These are phyloP conservation scores for Drosophila tani DNA, from an alignment of 1,140 invertebrate genomes.

Conservation along the genomic window DNA sequence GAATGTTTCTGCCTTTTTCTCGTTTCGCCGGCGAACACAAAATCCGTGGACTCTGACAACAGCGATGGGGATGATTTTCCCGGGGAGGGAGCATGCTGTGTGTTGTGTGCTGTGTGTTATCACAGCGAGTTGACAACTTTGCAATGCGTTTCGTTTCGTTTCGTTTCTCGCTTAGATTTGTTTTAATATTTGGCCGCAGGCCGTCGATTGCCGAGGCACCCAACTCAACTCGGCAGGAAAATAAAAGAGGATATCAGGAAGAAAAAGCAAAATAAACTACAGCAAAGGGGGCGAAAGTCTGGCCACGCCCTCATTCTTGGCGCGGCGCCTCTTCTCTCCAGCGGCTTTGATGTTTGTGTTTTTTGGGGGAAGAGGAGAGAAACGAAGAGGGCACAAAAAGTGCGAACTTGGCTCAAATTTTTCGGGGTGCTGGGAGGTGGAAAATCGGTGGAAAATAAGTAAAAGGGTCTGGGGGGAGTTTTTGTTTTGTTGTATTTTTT, in stretches of 20 bases:
- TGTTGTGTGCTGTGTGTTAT: slow-evolving; percentile 57
- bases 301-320: slow-evolving; percentile 40
- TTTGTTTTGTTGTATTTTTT: neutral
- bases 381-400: slow-evolving; percentile 32
- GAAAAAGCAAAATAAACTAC: slow-evolving; percentile 26
- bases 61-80: neutral
- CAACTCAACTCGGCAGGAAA: slow-evolving; percentile 37
- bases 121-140: slow-evolving; percentile 78
- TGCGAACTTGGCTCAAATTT: slow-evolving; percentile 70
- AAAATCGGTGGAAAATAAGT: slow-evolving; percentile 33
- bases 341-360: slow-evolving; percentile 64
- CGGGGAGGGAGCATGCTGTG: neutral
- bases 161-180: slow-evolving; percentile 74
- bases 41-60: slow-evolving; percentile 24
- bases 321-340: slow-evolving; percentile 21
- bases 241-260: slow-evolving; percentile 19
- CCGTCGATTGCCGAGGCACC: slow-evolving; percentile 47
- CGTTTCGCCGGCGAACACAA: slow-evolving; percentile 57
- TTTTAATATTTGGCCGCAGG: slow-evolving; percentile 78
- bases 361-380: neutral
- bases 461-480: slow-evolving; percentile 2
- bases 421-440: slow-evolving; percentile 21
- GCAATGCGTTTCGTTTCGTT: slow-evolving; percentile 77
- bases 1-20: slow-evolving; percentile 80
- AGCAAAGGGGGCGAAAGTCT: slow-evolving; percentile 21